phyloP scores from a whole-genome alignment of 2,113 vertebrate genomes.

The Hippotragus niger region DNA sequence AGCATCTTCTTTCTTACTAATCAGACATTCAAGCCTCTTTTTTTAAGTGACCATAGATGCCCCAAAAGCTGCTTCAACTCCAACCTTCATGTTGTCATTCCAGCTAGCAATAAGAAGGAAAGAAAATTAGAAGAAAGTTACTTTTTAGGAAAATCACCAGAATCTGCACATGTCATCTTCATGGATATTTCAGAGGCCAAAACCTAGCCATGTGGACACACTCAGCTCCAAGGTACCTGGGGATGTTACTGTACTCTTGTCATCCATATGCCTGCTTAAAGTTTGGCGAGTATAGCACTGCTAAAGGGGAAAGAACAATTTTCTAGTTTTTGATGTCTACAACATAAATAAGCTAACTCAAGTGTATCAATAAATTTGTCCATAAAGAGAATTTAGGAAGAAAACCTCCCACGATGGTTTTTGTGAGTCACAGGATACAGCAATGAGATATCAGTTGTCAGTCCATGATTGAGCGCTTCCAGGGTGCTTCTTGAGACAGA shows the following conservation, averaged over 20 bases:
- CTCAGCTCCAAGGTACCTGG: not conserved
- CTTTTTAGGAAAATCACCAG: not conserved
- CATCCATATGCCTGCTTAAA: not conserved
- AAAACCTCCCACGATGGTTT: not conserved
- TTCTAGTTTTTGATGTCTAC: too few relatives aligned
- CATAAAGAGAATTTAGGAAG: not conserved
- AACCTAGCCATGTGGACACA: not conserved
- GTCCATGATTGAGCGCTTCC: not conserved
- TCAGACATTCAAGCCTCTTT: not conserved
- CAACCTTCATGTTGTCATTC: not conserved
- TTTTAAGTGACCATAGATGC: not conserved
- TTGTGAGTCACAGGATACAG: not conserved
- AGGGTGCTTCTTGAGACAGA: not conserved
- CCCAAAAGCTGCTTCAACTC: not conserved
- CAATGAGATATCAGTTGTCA: not conserved
- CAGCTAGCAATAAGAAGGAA: not conserved
- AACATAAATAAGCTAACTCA: not conserved
- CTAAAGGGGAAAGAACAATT: not conserved
- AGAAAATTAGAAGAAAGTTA: not conserved
- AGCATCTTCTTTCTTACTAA: not conserved
- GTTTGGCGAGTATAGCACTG: not conserved
- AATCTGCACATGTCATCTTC: not conserved
- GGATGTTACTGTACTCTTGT: not conserved
- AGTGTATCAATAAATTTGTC: not conserved
- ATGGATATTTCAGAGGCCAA: not conserved